These are phyloP conservation scores for Argopecten irradians DNA, from an alignment of 1,140 invertebrate species.

Conservation along the genomic window DNA sequence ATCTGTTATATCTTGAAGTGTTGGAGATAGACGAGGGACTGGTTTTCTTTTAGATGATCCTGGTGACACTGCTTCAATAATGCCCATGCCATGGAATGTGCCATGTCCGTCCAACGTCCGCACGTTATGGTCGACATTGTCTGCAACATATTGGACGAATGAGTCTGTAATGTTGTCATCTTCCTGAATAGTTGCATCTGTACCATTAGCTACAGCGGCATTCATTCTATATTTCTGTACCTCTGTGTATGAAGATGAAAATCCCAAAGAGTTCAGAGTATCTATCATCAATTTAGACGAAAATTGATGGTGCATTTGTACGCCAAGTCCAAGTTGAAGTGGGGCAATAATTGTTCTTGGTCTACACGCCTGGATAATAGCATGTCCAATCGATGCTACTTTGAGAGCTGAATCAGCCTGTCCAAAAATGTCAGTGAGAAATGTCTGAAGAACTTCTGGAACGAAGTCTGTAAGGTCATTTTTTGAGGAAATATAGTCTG, in stretches of 20 bases:
- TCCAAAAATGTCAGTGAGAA: too few relatives aligned
- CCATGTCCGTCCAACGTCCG: neutral
- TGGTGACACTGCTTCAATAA: neutral
- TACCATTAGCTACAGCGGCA: constrained; percentile 46
- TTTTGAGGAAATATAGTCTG: constrained; percentile 28
- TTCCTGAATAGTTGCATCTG: neutral
- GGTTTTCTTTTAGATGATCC: neutral
- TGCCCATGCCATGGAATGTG: neutral
- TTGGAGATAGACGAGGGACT: neutral
- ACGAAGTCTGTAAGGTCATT: constrained; percentile 29
- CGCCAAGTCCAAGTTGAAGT: constrained; percentile 52
- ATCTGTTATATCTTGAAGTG: neutral
- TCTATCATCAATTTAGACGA: constrained; percentile 57
- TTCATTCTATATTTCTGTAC: constrained; percentile 54
- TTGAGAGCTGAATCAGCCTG: too few relatives aligned
- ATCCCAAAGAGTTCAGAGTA: constrained; percentile 53
- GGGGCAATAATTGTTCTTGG: constrained; percentile 48
- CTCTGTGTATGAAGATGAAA: constrained; percentile 56
- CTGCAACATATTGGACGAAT: constrained; percentile 47
- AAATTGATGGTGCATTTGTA: constrained; percentile 55
- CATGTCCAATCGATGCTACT: too few relatives aligned
- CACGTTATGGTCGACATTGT: constrained; percentile 40
- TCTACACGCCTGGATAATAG: constrained; percentile 34
- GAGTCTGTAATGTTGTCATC: too few relatives aligned
- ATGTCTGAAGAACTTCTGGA: constrained; percentile 42